phyloP scores from a whole-genome alignment of 2,797 vertebrate genomes.

The Ctenochaetus hawaiiensis region DNA sequence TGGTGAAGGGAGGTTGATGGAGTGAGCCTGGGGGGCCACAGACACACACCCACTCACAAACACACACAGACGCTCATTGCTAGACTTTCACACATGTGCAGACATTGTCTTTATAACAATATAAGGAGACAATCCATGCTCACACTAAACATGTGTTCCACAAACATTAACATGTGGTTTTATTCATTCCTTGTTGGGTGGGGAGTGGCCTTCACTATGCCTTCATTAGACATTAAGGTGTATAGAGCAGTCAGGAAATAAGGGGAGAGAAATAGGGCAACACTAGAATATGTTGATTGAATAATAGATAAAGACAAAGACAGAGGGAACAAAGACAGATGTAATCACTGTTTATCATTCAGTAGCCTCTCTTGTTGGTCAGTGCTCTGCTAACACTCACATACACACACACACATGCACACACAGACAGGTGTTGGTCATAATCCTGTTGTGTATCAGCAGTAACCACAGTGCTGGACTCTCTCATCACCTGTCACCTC shows the following conservation, averaged over 20 bases:
- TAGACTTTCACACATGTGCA: constrained; percentile 27
- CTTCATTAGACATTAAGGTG: not conserved
- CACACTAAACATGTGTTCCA: not conserved
- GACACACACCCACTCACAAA: constrained; percentile 43
- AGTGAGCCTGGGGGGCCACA: constrained; percentile 89
- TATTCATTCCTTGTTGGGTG: not conserved
- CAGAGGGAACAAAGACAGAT: constrained; percentile 28
- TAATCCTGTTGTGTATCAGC: constrained; percentile 75
- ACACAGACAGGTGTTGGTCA: constrained; percentile 54
- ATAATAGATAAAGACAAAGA: constrained; percentile 40
- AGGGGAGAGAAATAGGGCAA: not conserved
- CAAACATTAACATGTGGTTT: not conserved
- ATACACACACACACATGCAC: constrained; percentile 29
- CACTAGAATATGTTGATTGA: constrained; percentile 19
- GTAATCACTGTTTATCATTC: constrained; percentile 51
- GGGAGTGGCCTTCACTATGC: not conserved
- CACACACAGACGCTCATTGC: constrained; percentile 28
- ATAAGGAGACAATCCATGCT: not conserved
- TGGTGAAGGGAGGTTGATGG: constrained; percentile 90
- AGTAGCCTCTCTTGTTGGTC: constrained; percentile 46
- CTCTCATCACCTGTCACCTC: constrained; percentile 63
- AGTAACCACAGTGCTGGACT: constrained; percentile 66
- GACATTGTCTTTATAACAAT: constrained; percentile 30
- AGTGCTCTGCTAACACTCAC: constrained; percentile 39
- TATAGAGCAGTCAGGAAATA: not conserved